phyloP scores from a whole-genome alignment of 2,888 invertebrate species.

The Brassicogethes aeneus region DNA sequence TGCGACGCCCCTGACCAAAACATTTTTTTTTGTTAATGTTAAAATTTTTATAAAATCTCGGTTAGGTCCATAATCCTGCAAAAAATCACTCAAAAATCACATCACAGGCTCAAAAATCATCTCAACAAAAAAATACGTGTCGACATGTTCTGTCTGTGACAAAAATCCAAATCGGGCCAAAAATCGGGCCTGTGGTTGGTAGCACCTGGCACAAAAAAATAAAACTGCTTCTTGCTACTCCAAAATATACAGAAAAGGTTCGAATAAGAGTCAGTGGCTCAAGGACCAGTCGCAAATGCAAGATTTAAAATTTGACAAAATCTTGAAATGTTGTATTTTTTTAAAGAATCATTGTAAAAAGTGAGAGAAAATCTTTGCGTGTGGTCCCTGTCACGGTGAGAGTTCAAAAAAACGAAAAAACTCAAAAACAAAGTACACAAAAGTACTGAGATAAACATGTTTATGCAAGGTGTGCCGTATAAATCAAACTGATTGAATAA shows the following conservation, averaged over 20 bases:
- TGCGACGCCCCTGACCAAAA: constrained; percentile 41
- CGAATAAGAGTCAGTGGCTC: neutral
- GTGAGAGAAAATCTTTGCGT: too few species aligned
- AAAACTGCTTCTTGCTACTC: constrained; percentile 41
- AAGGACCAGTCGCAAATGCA: neutral
- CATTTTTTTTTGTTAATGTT: constrained; percentile 23
- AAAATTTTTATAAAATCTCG: constrained; percentile 20
- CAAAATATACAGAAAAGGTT: constrained; percentile 22
- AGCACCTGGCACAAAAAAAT: constrained; percentile 36
- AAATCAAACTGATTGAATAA: constrained; percentile 50
- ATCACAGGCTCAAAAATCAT: constrained; percentile 31
- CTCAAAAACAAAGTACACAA: constrained; percentile 21
- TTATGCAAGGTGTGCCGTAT: constrained; percentile 53
- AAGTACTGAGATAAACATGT: constrained; percentile 23
- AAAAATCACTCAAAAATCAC: constrained; percentile 41
- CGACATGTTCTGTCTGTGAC: neutral
- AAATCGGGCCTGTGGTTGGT: constrained; percentile 13
- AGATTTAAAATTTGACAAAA: too few species aligned
- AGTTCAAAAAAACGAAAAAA: constrained; percentile 11
- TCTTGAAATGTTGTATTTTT: too few species aligned
- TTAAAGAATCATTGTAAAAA: too few species aligned
- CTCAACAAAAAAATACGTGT: constrained; percentile 20
- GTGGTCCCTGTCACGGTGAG: constrained; percentile 9
- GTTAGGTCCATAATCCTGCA: constrained; percentile 34
- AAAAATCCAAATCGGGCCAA: constrained; percentile 4